Percentiles rank a stretch among this genome's conserved stretches.
These are phyloP conservation scores for Athalia cordata DNA, from an alignment of 2,888 invertebrate species.

Conservation along the genomic window DNA sequence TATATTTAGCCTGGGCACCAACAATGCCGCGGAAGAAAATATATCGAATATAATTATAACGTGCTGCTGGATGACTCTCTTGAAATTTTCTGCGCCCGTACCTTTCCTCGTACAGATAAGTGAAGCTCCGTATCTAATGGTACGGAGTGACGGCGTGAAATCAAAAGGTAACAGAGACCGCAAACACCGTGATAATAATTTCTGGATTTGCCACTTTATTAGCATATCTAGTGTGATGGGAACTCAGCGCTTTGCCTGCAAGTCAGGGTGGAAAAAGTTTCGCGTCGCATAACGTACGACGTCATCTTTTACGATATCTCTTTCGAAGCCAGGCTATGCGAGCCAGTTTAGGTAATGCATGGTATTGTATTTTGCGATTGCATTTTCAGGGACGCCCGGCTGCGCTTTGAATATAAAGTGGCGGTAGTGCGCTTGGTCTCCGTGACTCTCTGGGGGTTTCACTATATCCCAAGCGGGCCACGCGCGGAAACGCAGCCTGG, in stretches of 20 bases:
- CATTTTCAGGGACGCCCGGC: constrained; percentile 71
- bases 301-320: constrained; percentile 71
- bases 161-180: too few species aligned
- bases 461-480: constrained; percentile 13
- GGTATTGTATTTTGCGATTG: constrained; percentile 72
- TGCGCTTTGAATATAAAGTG: constrained; percentile 71
- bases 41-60: background rate
- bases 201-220: background rate
- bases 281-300: constrained; percentile 69
- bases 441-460: constrained; percentile 36
- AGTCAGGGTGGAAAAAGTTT: constrained; percentile 25
- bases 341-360: constrained; percentile 67
- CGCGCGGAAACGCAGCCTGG: constrained; percentile 8
- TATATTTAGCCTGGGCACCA: background rate
- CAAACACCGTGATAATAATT: background rate
- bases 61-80: background rate
- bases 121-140: too few species aligned
- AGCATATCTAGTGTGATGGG: constrained; percentile 26
- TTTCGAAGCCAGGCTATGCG: constrained; percentile 54
- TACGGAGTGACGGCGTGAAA: too few species aligned
- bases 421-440: constrained; percentile 47
- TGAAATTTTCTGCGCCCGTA: constrained; percentile 5
- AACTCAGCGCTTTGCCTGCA: background rate
- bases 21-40: background rate
- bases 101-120: too few species aligned